Evolutionary conservation across 2,113 vertebrate species (phyloP), one percentile per base, ranked within the genome.

Genomic region (Indicator indicator): DNA sequence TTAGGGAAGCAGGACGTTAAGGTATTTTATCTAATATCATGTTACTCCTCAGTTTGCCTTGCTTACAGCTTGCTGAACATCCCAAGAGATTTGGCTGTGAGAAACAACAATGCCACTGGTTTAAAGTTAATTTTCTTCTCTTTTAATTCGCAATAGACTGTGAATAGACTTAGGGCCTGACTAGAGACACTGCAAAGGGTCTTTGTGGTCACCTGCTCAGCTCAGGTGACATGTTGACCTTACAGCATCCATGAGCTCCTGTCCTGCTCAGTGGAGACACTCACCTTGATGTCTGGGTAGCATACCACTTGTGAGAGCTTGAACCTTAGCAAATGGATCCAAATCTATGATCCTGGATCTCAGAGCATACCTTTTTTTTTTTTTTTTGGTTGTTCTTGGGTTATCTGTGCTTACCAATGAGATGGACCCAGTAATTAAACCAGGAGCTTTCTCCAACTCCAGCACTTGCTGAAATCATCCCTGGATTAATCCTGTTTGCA

Each of bases 271-370:
- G 12, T 7, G 12, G 27, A 73, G 32, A 55, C 17, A 12, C 0
- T 0, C 0, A 0, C 28, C 19, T 59, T 30, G 15, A 13, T 9
- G 30, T 3, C 36, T 71, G 42, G 36, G 27, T 9, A 55, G 21
- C 24, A 20, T 2, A 12, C 28, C 63, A n/a, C 30, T 48, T 7
- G 5, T 2, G 28, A 94, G 9, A 50, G 16, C 28, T 7, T 28
- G 6, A 58, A 38, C 54, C 28, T 12, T 4, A 24, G 33, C 73
- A 75, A 62, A 36, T 2, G 46, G 8, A 5, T 21, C 27, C 33
- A 26, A 7, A 19, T 33, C 50, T n/a, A 16, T 28, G 11, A 9
- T 65, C 24, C n/a, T 38, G 11, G 23, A 59, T 42, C 42, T 72
- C 30, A 50, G 85, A 88, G 11, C 2, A 71, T 8, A 3, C 5